Base-by-base conservation (phyloP, 2,888 invertebrate species). In the Meandrusa payeni region DNA sequence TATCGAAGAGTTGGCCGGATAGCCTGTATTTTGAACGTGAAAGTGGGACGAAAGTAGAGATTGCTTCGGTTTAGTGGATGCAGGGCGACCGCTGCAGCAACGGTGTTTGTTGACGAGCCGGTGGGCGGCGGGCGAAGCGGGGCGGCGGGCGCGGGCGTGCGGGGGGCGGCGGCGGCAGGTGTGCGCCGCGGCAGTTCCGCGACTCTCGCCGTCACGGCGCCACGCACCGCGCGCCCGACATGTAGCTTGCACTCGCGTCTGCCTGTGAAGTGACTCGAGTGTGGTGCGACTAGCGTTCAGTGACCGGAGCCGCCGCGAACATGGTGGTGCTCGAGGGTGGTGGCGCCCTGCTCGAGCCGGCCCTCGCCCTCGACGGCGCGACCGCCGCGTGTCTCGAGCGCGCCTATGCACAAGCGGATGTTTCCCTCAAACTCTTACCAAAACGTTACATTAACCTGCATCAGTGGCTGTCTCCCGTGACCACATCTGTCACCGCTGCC, bases 381-480 rank as follows among this genome's bases (percentile, higher is more conserved):
- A 85, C 92, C 57, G 90, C 91, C 55, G 91, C 92, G 55, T 91
- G 92, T 59, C 86, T 95, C 74, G 95, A 95, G 78, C 91, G 93
- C 51, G 91, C 93, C 50, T 95, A 94, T 82, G 93, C 94, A 67
- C 94, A 94, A 79, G 92, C 93, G 60, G 92, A 93, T 64, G 93
- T 94, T 67, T 94, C 95, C 61, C 90, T 95, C 78, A 96, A 96
- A 92, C 93, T 96, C 90, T 91, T 96, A 85, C 95, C 95, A 69
- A 96, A 96, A 89, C 91, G 96, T 69, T 96, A 94, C 85, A 94
- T 96, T 78, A 95, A 94, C 89, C 90, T 96, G 76, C 96, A 96
- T 82, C 95, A 95, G 83, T 95, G 95, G 95, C 89, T 96, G 72
- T 94, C 95, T 70, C 96, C 96, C 57, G 90, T 93, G 67, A 91